Evolutionary conservation across 2,888 invertebrate species (phyloP).

Genomic region (Heliconius erato): DNA sequence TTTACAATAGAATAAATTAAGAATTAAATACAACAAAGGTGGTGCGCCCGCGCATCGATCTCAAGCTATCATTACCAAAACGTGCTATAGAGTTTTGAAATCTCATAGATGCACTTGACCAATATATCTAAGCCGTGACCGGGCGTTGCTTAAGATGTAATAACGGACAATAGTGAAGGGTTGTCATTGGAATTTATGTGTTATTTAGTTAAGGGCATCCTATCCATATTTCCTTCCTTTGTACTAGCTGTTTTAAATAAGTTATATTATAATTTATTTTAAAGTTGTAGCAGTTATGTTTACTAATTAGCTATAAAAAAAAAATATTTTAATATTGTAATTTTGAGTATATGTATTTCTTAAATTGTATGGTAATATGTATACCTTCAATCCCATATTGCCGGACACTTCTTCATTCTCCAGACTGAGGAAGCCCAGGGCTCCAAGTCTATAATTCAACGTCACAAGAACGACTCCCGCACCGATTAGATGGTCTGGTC

Average conservation of each 20-base stretch:
- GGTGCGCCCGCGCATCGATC: background rate
- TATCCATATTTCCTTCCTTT: background rate
- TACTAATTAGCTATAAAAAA: too few species aligned
- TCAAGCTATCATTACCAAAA: conserved; percentile 28
- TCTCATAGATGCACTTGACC: conserved; percentile 55
- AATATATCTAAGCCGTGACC: conserved; percentile 57
- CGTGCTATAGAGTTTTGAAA: conserved; percentile 27
- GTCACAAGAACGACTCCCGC: conserved; percentile 88
- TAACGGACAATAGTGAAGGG: conserved; percentile 31
- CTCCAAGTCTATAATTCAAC: conserved; percentile 87
- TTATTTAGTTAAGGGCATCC: background rate
- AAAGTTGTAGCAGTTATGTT: background rate
- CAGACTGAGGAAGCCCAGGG: conserved; percentile 87
- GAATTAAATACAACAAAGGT: background rate
- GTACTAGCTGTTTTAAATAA: background rate
- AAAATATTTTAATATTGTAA: too few species aligned
- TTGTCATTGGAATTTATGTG: conserved; percentile 19
- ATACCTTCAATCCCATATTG: conserved; percentile 88
- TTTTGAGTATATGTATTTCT: background rate
- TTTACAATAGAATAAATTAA: background rate
- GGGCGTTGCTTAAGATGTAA: conserved; percentile 38
- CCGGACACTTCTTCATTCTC: conserved; percentile 87
- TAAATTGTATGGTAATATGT: background rate
- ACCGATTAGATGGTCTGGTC: conserved; percentile 87
- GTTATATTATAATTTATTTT: background rate